A percentile compares a stretch with the other conserved stretches of the same genome.
Conservation (phyloP, 2,888 invertebrate genomes). For the Watsonalla cultraria region DNA sequence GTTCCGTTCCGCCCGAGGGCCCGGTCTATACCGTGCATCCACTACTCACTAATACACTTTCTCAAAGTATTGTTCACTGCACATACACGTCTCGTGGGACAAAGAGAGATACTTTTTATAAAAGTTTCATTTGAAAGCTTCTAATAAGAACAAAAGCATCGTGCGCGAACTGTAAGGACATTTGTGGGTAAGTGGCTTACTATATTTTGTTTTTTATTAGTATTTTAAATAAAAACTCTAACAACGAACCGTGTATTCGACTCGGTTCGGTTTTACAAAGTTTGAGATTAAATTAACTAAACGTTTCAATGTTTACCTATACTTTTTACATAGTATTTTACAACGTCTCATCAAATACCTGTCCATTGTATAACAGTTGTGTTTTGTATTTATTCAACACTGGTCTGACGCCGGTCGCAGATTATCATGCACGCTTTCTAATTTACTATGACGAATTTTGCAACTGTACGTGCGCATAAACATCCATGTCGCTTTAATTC, state of each 20-base stretch:
- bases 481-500: constrained; percentile 36
- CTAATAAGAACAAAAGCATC: constrained; percentile 6
- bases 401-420: constrained; percentile 29
- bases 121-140: neutral
- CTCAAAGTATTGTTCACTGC: neutral
- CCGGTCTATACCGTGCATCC: neutral
- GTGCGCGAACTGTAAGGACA: constrained; percentile 7
- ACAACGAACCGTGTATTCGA: no score
- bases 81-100: neutral
- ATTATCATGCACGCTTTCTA: constrained; percentile 64
- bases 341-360: neutral
- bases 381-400: constrained; percentile 19
- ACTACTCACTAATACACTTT: neutral
- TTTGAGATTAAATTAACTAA: no score
- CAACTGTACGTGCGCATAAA: constrained; percentile 35
- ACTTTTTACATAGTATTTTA: no score
- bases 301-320: no score
- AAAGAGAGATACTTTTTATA: neutral
- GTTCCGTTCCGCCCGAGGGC: constrained; percentile 22
- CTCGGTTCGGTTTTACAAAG: no score
- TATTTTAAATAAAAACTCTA: no score
- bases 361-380: constrained; percentile 4
- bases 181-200: constrained; percentile 19
- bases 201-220: constrained; percentile 3
- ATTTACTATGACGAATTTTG: constrained; percentile 68